phyloP scores from a whole-genome alignment of 2,888 invertebrate species.

The Caradrina kadenii region DNA sequence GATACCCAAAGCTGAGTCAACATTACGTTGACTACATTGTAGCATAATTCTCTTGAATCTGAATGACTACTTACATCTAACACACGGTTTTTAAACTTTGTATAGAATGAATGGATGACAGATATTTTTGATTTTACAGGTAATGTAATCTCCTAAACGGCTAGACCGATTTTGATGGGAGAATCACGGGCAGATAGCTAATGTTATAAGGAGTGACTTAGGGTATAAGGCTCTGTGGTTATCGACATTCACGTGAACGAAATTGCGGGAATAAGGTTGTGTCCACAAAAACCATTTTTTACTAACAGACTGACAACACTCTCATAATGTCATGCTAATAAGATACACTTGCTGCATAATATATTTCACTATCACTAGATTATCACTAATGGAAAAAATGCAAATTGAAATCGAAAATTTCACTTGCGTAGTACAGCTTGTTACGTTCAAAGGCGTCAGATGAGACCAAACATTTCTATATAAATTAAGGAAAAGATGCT shows the following conservation, averaged over 20 bases:
- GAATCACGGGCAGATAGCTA: too few relatives aligned
- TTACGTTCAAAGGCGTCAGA: conserved; percentile 83
- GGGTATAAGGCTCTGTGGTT: too few relatives aligned
- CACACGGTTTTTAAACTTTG: background rate
- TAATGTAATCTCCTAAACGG: background rate
- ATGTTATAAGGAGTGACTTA: too few relatives aligned
- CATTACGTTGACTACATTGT: background rate
- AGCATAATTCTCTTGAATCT: background rate
- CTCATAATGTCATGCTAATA: conserved; percentile 2
- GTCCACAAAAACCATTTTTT: too few relatives aligned
- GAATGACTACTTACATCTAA: background rate
- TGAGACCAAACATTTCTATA: conserved; percentile 88
- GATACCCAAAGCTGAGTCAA: conserved; percentile 2
- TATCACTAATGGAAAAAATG: conserved; percentile 61
- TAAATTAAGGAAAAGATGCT: conserved; percentile 89
- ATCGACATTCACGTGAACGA: too few relatives aligned
- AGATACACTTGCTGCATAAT: conserved; percentile 30
- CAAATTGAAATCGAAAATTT: conserved; percentile 74
- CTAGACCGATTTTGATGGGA: too few relatives aligned
- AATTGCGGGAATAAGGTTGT: too few relatives aligned
- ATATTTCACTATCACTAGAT: conserved; percentile 28
- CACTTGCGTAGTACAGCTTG: conserved; percentile 74
- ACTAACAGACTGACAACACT: background rate
- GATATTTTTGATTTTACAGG: background rate
- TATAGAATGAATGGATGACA: too few relatives aligned